Base-by-base conservation (phyloP, 2,888 invertebrate species). In the Rotaria sp. region DNA sequence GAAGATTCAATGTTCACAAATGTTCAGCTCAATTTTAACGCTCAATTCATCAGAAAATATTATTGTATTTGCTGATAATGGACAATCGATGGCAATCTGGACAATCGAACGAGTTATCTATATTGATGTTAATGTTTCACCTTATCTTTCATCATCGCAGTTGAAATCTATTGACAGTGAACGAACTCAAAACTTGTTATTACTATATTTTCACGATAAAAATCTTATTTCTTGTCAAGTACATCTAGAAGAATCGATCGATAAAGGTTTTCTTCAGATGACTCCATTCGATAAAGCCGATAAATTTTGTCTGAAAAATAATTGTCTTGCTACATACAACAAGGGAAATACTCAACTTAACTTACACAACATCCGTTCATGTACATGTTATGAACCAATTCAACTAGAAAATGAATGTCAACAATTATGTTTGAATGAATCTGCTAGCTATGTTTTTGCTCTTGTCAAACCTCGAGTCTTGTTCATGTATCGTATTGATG, bases 341-440 rank as follows among this genome's bases (percentile, higher is more conserved):
- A 5, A 67, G 1, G 67, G 35, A 3, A 2, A 67, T 4, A 30
- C 11, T 35, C 67, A 30, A 35, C 5, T 67, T 5, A 30, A 67
- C 35, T 5, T 67, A 35, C 67, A 30, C 1, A 35, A 67, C 8
- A 35, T 67, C 18, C 35, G 4, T 21, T 35, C 67, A 21, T 30
- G 5, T 18, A 35, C 15, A 15, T 18, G n/a, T 30, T 30, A 30
- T 45, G 38, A 85, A 45, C 13, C 84, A 15, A 38, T 24, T 45
- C 15, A 48, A 45, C 26, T 35, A 24, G 35, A 57, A 8, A 26
- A 41, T 26, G 30, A 30, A 84, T 55, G 84, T 26, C 30, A 84
- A 75, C 57, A 84, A 24, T 80, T 85, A 41, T 52, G 41, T 52
- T 15, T 85, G 7, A 84, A 85, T 85, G 11, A 30, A 48, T 41